These are phyloP conservation scores for Microcebus griseorufus DNA, from an alignment of 2,113 vertebrate species.

Conservation along the genomic window DNA sequence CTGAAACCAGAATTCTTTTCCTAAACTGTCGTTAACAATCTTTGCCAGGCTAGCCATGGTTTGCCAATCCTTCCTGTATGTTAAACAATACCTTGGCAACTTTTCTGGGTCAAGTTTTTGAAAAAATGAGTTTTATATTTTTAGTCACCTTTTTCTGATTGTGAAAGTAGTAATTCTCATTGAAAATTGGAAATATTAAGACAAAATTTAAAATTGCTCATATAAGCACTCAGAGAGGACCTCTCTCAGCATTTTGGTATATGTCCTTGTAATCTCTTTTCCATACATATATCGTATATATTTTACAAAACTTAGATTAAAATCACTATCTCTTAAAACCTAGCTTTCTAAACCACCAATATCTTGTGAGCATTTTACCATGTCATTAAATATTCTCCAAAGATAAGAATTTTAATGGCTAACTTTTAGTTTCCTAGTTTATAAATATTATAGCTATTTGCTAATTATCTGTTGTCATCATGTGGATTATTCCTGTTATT, in stretches of 20 bases:
- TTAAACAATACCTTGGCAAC: neutral
- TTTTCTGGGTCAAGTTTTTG: neutral
- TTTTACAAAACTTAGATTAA: conserved; percentile 2
- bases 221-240: neutral
- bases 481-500: conserved; percentile 24
- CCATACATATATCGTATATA: neutral
- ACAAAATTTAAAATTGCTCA: conserved; percentile 3
- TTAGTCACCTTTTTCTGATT: neutral
- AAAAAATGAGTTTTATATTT: neutral
- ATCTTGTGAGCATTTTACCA: neutral
- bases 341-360: neutral
- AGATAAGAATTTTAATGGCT: neutral
- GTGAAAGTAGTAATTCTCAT: neutral
- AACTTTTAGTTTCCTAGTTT: neutral
- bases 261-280: neutral
- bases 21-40: neutral
- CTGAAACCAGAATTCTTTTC: neutral
- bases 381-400: neutral
- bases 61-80: neutral
- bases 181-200: neutral
- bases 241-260: neutral
- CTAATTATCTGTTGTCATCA: neutral
- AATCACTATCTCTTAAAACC: neutral
- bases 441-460: neutral
- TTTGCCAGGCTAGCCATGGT: neutral